Evolutionary conservation across 2,113 vertebrate species (phyloP).

Genomic region (Lipotes vexillifer): DNA sequence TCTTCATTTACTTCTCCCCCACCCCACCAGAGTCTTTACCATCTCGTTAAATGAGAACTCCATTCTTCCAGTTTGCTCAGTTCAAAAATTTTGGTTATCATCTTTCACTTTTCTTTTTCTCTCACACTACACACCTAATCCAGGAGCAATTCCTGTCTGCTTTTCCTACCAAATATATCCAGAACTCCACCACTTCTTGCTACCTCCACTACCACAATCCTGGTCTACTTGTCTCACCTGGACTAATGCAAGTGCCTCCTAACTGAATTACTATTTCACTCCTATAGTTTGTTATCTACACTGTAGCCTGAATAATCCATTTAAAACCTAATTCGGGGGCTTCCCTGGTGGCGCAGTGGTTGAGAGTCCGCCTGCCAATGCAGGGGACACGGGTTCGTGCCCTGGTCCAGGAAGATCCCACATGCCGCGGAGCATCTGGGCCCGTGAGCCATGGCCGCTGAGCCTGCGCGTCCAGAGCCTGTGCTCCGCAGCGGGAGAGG

Average conservation of each 20-base stretch:
- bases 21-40: not conserved
- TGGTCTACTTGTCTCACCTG: not conserved
- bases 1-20: not conserved
- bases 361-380: too few species aligned
- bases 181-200: not conserved
- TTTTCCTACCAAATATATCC: not conserved
- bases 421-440: too few species aligned
- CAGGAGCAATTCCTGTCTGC: not conserved
- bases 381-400: too few species aligned
- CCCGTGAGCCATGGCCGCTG: too few species aligned
- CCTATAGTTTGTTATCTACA: not conserved
- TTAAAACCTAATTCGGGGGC: not conserved
- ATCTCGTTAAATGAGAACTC: slow-evolving; percentile 13
- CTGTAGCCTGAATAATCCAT: not conserved
- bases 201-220: not conserved
- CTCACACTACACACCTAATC: not conserved
- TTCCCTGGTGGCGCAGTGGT: too few species aligned
- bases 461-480: too few species aligned
- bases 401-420: too few species aligned
- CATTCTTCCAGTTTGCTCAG: not conserved
- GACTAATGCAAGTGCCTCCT: not conserved
- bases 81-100: not conserved
- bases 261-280: not conserved
- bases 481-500: too few species aligned
- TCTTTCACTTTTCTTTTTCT: not conserved